A percentile compares a stretch with the other conserved stretches of the same genome.
Evolutionary conservation across 2,113 vertebrate species (phyloP).

Genomic region (Xyrauchen texanus): DNA sequence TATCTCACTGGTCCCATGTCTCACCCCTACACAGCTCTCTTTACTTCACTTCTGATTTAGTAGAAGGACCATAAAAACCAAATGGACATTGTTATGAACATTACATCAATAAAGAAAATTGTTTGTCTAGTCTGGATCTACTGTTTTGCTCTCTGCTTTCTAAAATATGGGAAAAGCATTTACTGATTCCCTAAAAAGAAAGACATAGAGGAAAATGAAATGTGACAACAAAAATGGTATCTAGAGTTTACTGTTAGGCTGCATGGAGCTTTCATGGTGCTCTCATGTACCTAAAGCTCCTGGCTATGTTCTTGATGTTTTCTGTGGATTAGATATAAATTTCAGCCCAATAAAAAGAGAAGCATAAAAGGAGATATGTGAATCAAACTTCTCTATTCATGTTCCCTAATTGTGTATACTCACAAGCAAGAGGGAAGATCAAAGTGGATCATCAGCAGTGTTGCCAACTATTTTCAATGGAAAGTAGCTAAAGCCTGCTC

Average conservation of each 20-base stretch:
- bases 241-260: neutral
- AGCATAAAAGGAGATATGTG: constrained; percentile 45
- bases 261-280: constrained; percentile 2
- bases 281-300: neutral
- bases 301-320: constrained; percentile 13
- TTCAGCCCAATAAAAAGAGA: constrained; percentile 51
- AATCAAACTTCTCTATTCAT: constrained; percentile 50
- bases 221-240: neutral
- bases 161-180: neutral
- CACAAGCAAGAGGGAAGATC: too few species aligned
- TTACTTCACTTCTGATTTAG: neutral
- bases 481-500: too few species aligned
- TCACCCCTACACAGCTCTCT: constrained; percentile 31
- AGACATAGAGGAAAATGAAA: constrained; percentile 16
- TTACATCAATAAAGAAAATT: constrained; percentile 16
- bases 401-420: constrained; percentile 48
- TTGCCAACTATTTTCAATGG: too few species aligned
- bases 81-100: constrained; percentile 11
- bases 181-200: constrained; percentile 11
- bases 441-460: too few species aligned
- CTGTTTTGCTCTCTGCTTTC: constrained; percentile 13
- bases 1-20: constrained; percentile 40
- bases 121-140: neutral
- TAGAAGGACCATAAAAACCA: constrained; percentile 11
- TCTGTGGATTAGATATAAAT: constrained; percentile 45